Base-by-base conservation (phyloP, 2,797 vertebrate genomes). In the Anolis apletophallus region DNA sequence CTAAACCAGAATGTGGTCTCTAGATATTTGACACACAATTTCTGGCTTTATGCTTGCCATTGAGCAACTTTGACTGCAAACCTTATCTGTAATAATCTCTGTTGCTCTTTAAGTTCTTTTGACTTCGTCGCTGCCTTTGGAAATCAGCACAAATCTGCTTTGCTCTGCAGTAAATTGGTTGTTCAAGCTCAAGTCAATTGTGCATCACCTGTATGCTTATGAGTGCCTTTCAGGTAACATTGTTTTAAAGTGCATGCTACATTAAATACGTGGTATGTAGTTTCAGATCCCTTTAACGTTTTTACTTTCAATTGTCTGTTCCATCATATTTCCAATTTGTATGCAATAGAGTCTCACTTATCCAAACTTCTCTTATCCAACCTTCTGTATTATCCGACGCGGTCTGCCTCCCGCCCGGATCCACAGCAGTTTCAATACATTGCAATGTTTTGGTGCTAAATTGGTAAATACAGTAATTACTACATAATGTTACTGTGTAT, bases 151-250 rank as follows among this genome's bases (percentile, higher is more conserved):
- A 19, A 29, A 46, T 50, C 46, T 50, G 12, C 57, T 26, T 52
- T 74, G 23, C 46, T 74, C 71, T 86, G 46, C 26, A 67, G 32
- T 75, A 81, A 67, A 73, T 73, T 54, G 36, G 12, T 23, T 80
- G 21, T 34, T 68, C 12, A 32, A 17, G 36, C 59, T 68, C n/a
- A 17, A n/a, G 10, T 46, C 54, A 81, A 3, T 21, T 68, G 16
- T 76, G 59, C 3, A 26, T 9, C 8, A 16, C 36, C n/a, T 5
- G 14, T 14, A 54, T 34, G 14, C 36, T 46, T 36, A 11, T 21
- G 19, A 59, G 19, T 23, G 9, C 26, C 19, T 59, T 57, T 78
- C 32, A 7, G n/a, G 32, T 76, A 73, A 19, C 36, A 21, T 72
- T 72, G 19, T 40, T 21, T 40, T 73, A 46, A 73, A 46, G 19